Evolutionary conservation across 2,888 invertebrate species (phyloP).

Genomic region (Hemistola chrysoprasaria): DNA sequence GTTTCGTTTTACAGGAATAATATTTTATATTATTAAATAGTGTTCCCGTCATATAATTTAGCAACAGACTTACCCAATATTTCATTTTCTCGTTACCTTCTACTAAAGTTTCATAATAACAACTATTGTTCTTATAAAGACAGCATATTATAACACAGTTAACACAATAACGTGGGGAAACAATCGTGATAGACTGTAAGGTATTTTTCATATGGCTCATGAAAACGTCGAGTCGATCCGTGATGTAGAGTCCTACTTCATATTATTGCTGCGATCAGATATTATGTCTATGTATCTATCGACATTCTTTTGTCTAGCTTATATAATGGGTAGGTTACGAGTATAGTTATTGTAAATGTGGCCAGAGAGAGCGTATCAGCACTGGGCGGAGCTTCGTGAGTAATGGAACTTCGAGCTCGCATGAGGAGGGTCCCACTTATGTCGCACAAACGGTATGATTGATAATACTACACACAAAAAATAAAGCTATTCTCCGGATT

Average conservation of each 20-base stretch:
- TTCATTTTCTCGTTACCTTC: too few relatives aligned
- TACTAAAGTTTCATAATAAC: too few relatives aligned
- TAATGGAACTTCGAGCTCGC: constrained; percentile 77
- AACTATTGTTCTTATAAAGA: too few relatives aligned
- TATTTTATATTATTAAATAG: constrained; percentile 20
- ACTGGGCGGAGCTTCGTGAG: constrained; percentile 71
- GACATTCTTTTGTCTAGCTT: constrained; percentile 27
- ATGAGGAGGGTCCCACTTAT: constrained; percentile 80
- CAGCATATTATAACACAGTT: too few relatives aligned
- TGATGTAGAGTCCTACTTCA: constrained; percentile 19
- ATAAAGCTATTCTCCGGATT: constrained; percentile 60
- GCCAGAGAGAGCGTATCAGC: constrained; percentile 63
- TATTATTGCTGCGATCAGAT: constrained; percentile 24
- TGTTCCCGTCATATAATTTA: too few relatives aligned
- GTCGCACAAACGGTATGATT: constrained; percentile 77
- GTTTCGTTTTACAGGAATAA: constrained; percentile 22
- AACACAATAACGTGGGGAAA: constrained; percentile 9
- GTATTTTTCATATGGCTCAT: constrained; percentile 23
- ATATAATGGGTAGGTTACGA: constrained; percentile 28
- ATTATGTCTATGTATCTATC: constrained; percentile 23
- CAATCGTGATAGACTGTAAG: constrained; percentile 19
- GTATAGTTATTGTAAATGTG: constrained; percentile 39
- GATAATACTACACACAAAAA: constrained; percentile 72
- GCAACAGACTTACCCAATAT: too few relatives aligned
- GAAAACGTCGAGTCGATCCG: constrained; percentile 23